A percentile compares a stretch with the other conserved stretches of the same genome.
phyloP scores from a whole-genome alignment of 2,113 vertebrate species.

The Trichomycterus rosablanca region DNA sequence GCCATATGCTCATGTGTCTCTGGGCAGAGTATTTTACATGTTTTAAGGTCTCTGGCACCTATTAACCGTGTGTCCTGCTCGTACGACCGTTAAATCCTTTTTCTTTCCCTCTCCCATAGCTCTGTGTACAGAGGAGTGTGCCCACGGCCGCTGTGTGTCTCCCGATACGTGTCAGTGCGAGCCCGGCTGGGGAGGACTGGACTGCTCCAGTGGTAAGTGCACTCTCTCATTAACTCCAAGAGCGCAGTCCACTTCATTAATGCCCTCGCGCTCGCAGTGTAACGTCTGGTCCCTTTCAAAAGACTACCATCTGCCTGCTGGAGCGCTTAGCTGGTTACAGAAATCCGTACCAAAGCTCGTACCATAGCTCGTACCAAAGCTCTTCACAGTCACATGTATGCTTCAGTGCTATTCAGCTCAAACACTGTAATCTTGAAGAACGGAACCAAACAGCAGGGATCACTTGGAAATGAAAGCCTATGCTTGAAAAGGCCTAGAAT shows the following conservation, averaged over 20 bases:
- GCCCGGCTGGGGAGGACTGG: slow-evolving; percentile 94
- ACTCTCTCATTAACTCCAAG: slow-evolving; percentile 49
- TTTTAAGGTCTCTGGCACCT: too few relatives aligned
- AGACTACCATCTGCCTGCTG: slow-evolving; percentile 33
- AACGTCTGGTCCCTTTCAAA: slow-evolving; percentile 44
- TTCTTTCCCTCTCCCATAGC: slow-evolving; percentile 67
- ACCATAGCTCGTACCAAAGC: too few relatives aligned
- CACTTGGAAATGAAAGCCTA: slow-evolving; percentile 14
- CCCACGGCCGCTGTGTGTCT: slow-evolving; percentile 91
- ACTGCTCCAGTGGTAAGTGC: slow-evolving; percentile 98
- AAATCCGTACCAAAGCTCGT: slow-evolving; percentile 26
- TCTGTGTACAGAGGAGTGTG: slow-evolving; percentile 92
- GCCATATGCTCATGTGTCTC: too few relatives aligned
- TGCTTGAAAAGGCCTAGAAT: slow-evolving; percentile 17
- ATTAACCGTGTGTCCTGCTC: too few relatives aligned
- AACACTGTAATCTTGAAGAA: not conserved
- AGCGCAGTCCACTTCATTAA: slow-evolving; percentile 52
- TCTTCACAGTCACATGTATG: slow-evolving; percentile 30
- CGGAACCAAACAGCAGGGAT: slow-evolving; percentile 28
- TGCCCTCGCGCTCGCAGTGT: slow-evolving; percentile 40
- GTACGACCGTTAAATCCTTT: slow-evolving; percentile 2
- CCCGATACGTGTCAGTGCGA: slow-evolving; percentile 97
- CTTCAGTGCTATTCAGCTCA: slow-evolving; percentile 26
- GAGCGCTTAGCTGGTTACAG: slow-evolving; percentile 40
- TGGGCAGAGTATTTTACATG: too few relatives aligned